phyloP scores from a whole-genome alignment of 2,113 vertebrate genomes.

The Entosphenus tridentatus region DNA sequence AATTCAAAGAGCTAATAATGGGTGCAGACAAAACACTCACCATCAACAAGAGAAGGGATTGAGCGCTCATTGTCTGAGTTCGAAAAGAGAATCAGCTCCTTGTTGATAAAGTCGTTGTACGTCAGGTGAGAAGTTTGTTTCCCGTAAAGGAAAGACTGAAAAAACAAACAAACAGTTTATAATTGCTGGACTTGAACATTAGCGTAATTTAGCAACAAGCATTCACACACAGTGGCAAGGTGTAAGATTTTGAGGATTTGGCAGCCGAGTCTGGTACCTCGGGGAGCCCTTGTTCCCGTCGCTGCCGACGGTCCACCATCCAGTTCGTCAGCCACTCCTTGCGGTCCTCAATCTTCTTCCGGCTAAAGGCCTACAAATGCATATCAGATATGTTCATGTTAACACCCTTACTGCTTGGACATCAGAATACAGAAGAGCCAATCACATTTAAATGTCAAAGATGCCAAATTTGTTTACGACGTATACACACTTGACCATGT shows the following conservation, averaged over 20 bases:
- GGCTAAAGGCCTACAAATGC: constrained; percentile 63
- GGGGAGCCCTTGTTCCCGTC: constrained; percentile 71
- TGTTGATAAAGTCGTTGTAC: constrained; percentile 99
- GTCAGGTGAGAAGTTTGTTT: constrained; percentile 67
- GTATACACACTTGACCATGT: no score
- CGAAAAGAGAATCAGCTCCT: constrained; percentile 93
- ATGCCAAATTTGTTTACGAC: no score
- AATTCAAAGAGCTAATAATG: no score
- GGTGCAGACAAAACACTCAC: constrained; percentile 22
- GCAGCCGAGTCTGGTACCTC: constrained; percentile 30
- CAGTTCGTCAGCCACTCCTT: constrained; percentile 98
- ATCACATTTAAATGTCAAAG: no score
- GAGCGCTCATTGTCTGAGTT: constrained; percentile 97
- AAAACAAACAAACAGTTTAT: neutral
- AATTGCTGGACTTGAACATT: constrained; percentile 7
- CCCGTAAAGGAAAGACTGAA: constrained; percentile 83
- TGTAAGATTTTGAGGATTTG: no score
- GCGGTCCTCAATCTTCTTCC: constrained; percentile 93
- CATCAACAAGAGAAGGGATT: constrained; percentile 87
- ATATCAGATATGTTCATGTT: no score
- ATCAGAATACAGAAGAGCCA: no score
- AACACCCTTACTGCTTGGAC: no score
- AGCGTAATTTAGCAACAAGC: constrained; percentile 8
- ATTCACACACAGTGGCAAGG: no score
- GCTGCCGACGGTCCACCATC: constrained; percentile 86